Percentiles rank a stretch among this genome's conserved stretches.
phyloP scores from a whole-genome alignment of 2,888 invertebrate genomes.

The Xylocampa areola region DNA sequence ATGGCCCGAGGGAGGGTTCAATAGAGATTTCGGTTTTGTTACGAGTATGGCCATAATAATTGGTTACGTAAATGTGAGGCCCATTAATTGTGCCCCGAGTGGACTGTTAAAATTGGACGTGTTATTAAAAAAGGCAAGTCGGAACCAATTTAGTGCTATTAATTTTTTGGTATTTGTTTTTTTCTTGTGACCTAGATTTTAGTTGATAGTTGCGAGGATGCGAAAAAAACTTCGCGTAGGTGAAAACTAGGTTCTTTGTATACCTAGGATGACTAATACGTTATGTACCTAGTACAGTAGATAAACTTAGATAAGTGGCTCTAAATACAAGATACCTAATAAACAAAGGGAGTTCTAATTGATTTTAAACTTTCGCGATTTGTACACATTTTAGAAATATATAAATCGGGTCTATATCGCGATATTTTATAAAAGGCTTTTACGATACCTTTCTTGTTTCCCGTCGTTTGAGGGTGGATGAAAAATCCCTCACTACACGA shows the following conservation, averaged over 20 bases:
- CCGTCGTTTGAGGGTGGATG: too few relatives aligned
- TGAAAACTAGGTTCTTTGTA: slow-evolving; percentile 10
- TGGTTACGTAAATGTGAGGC: slow-evolving; percentile 37
- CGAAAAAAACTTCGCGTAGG: slow-evolving; percentile 8
- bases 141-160: slow-evolving; percentile 21
- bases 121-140: slow-evolving; percentile 34
- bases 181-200: slow-evolving; percentile 34
- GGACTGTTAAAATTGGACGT: slow-evolving; percentile 27
- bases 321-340: too few relatives aligned
- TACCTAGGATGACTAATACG: background rate
- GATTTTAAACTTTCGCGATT: too few relatives aligned
- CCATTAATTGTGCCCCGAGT: slow-evolving; percentile 25
- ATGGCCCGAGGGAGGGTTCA: slow-evolving; percentile 42
- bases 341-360: too few relatives aligned
- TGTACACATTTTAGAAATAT: too few relatives aligned
- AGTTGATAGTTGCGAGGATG: slow-evolving; percentile 15
- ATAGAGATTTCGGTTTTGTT: slow-evolving; percentile 40
- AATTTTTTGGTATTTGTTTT: slow-evolving; percentile 29
- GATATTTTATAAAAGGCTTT: too few relatives aligned
- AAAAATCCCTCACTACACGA: too few relatives aligned
- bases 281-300: too few relatives aligned
- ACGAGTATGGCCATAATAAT: slow-evolving; percentile 15
- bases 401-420: too few relatives aligned
- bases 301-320: too few relatives aligned
- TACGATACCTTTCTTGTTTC: too few relatives aligned